Base-by-base conservation (phyloP, 92 coral and sea anemone species). In the Zoanthus solanderi region DNA sequence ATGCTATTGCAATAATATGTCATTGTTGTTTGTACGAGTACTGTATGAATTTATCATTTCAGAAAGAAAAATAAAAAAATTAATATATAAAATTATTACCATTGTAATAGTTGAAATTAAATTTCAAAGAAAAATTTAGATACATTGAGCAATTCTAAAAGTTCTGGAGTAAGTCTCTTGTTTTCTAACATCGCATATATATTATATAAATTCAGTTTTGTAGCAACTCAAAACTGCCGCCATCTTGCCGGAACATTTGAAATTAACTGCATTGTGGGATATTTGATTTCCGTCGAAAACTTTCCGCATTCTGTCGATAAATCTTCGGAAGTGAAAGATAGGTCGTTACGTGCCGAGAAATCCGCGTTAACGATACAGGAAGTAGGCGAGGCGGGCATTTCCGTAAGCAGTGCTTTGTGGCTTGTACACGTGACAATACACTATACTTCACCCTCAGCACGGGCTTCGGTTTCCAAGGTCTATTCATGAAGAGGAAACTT, bases 371-470 rank as follows among this genome's bases (percentile, higher is more conserved):
- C 7, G 16, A 18, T 75, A 46, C 85, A 80, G 85, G 85, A 80
- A 80, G 85, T 80, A 63, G 85, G 85, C 37, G 85, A 46, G 85
- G 85, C 46, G 75, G 57, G 85, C 11, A 80, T 80, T 80, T 80
- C 85, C 85, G 85, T 65, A 13, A 13, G 17, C 8, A 42, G 12
- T 29, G 84, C 31, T 47, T 65, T 65, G 85, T 10, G 75, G 85
- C 65, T 81, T 81, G 58, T 65, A 61, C 85, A 81, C 85, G 85
- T 81, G 85, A 81, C 28, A 42, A 47, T 28, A 44, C 17, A 42
- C 84, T 3, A 16, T 5, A 18, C 65, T 48, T 17, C 32, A 16
- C 57, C 72, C 15, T 80, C 85, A 80, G 75, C 85, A 45, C 60
- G 23, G 52, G 56, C 9, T 69, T 69, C 12, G 42, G 47, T 12